phyloP scores from a whole-genome alignment of 2,888 invertebrate genomes.

The Unio delphinus region DNA sequence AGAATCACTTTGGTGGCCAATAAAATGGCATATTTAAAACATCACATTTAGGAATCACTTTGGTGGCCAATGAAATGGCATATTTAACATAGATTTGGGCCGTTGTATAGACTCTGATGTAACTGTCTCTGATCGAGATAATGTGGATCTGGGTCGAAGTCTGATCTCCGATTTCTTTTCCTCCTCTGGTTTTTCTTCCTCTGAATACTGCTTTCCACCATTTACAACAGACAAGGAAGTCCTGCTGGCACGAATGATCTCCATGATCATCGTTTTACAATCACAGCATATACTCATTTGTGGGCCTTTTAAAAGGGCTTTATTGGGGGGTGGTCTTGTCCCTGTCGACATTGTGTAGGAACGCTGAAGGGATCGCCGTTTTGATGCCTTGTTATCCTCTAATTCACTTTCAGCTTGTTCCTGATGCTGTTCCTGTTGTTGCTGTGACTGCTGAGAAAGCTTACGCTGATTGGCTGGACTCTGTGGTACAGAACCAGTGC shows the following conservation, averaged over 20 bases:
- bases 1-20: too few species aligned
- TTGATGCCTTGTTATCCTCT: constrained; percentile 26
- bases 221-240: constrained; percentile 69
- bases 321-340: constrained; percentile 40
- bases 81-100: too few species aligned
- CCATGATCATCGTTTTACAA: constrained; percentile 93
- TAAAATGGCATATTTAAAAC: too few species aligned
- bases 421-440: constrained; percentile 11
- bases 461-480: constrained; percentile 69
- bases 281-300: constrained; percentile 94
- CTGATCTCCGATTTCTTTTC: too few species aligned
- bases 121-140: too few species aligned
- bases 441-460: constrained; percentile 35
- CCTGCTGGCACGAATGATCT: constrained; percentile 91
- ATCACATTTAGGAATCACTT: too few species aligned
- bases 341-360: constrained; percentile 50
- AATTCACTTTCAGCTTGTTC: constrained; percentile 4
- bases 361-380: constrained; percentile 44
- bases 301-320: constrained; percentile 72
- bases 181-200: too few species aligned
- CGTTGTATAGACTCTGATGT: too few species aligned
- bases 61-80: too few species aligned
- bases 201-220: constrained; percentile 17
- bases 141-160: too few species aligned
- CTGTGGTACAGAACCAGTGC: constrained; percentile 75